A percentile compares a stretch with the other conserved stretches of the same genome.
phyloP scores from a whole-genome alignment of 2,888 invertebrate species.

The Coecobrya sp. region DNA sequence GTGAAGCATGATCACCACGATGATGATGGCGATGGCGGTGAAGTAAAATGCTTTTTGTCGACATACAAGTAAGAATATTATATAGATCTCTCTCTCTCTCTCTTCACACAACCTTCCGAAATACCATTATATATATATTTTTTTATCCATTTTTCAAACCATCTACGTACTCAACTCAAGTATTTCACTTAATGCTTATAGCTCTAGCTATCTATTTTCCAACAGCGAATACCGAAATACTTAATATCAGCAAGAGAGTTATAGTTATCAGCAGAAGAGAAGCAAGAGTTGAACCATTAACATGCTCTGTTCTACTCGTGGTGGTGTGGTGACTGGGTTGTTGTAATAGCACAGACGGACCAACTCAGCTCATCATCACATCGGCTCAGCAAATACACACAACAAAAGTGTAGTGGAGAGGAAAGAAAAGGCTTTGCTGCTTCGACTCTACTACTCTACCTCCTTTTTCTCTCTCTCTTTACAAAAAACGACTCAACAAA shows the following conservation, averaged over 20 bases:
- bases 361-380: slow-evolving; percentile 66
- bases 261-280: slow-evolving; percentile 38
- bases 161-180: background rate
- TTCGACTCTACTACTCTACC: background rate
- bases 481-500: slow-evolving; percentile 54
- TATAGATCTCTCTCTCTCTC: background rate
- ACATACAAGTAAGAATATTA: background rate
- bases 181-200: background rate
- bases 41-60: slow-evolving; percentile 45
- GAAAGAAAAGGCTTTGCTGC: slow-evolving; percentile 24
- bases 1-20: background rate
- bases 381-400: slow-evolving; percentile 7
- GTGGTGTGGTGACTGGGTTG: background rate
- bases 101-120: background rate
- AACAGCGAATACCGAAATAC: slow-evolving; percentile 37
- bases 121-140: background rate
- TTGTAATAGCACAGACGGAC: slow-evolving; percentile 25
- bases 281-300: slow-evolving; percentile 50
- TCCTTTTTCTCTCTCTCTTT: slow-evolving; percentile 8
- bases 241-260: slow-evolving; percentile 42
- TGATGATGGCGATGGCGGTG: slow-evolving; percentile 20
- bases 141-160: background rate
- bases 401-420: slow-evolving; percentile 59
- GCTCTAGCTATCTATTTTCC: background rate
- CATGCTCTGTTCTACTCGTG: slow-evolving; percentile 50